Percentiles rank a stretch among this genome's conserved stretches.
Evolutionary conservation across 2,113 vertebrate genomes (phyloP).

Genomic region (Synodontis membranacea): DNA sequence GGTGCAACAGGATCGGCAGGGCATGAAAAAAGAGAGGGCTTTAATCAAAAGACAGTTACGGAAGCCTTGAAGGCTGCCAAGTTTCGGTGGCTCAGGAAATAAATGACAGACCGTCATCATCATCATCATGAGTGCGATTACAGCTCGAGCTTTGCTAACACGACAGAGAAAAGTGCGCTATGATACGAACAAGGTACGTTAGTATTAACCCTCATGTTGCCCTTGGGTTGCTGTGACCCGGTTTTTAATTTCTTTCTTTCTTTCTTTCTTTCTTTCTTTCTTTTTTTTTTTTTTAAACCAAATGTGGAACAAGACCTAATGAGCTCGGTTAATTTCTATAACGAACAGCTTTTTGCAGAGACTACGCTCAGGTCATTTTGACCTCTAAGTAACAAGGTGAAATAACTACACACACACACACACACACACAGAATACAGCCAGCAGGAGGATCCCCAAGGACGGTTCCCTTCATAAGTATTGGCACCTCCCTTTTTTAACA

Average conservation of each 20-base stretch:
- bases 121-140: slow-evolving; percentile 38
- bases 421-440: neutral
- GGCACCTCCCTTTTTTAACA: too few species aligned
- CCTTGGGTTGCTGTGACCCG: neutral
- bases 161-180: slow-evolving; percentile 56
- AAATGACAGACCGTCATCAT: slow-evolving; percentile 24
- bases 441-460: neutral
- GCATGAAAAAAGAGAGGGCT: slow-evolving; percentile 13
- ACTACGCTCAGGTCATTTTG: neutral
- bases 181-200: slow-evolving; percentile 58
- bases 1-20: slow-evolving; percentile 25
- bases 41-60: slow-evolving; percentile 60
- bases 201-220: slow-evolving; percentile 35
- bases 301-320: neutral
- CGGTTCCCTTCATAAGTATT: neutral
- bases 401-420: neutral
- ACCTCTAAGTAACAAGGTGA: neutral
- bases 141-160: slow-evolving; percentile 61
- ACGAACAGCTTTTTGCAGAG: neutral
- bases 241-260: neutral
- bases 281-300: neutral
- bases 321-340: neutral
- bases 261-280: neutral
- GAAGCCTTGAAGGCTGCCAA: slow-evolving; percentile 51
- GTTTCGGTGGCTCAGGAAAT: slow-evolving; percentile 52